Evolutionary conservation across 35 echinoderm and acorn worm genomes (phyloP), one percentile per base, ranked within the genome.

Genomic region (Anneissia japonica): DNA sequence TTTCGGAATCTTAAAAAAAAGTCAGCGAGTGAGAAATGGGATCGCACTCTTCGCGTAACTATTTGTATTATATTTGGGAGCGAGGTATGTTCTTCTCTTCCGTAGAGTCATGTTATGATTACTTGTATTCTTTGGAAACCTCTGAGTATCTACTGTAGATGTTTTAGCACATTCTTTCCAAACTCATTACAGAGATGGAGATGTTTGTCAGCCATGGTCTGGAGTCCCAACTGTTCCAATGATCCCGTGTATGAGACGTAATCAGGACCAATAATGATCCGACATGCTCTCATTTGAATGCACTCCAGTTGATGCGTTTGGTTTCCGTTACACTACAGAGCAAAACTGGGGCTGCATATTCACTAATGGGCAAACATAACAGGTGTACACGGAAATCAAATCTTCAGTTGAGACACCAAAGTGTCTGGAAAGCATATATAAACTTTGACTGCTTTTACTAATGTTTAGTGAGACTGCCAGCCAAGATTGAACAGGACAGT

Each of bases 361-460:
- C 87, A n/a, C 72, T 14, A 17, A 82, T 33, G 88, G 88, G 31
- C 88, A 34, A 35, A 84, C 64, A 83, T 73, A 83, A 29, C 84
- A 72, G 9, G 76, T 38, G 30, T 86, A 75, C 73, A 86, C 84
- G 36, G 84, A 86, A 10, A 86, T 31, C 30, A 86, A 38, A 39
- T 86, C 73, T 30, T 38, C 84, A 74, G 39, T 36, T 37, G 73
- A 73, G 36, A 86, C 73, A 38, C 84, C 84, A 86, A 76, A 86
- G 1, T 73, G 84, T 74, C 76, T 86, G 37, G 31, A 37, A 10
- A 37, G 35, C 34, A 76, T 86, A 31, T 86, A 86, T 21, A 86
- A 32, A 39, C 84, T 75, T 30, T 38, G 84, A 39, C 84, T 86
- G 37, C 84, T 86, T 31, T 86, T 86, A 23, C 31, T 37, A n/a